Evolutionary conservation across 1,140 invertebrate species (phyloP).

Genomic region (Tyrophagus putrescentiae): DNA sequence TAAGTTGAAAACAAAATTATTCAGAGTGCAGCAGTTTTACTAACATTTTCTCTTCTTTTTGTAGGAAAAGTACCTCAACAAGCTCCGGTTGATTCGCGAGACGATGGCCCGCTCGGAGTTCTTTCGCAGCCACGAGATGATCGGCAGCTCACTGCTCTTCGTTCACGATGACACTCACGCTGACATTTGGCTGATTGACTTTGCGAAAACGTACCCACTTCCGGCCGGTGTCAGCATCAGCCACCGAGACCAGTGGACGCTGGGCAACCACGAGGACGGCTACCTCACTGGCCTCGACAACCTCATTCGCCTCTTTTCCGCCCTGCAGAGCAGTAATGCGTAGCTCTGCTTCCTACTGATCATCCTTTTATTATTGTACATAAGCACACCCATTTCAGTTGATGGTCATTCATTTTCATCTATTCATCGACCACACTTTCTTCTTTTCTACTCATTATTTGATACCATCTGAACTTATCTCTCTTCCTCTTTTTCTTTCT

Average conservation of each 20-base stretch:
- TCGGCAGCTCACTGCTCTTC: conserved; percentile 87
- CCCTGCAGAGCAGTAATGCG: too few relatives aligned
- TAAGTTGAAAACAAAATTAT: conserved; percentile 37
- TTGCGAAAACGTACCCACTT: conserved; percentile 80
- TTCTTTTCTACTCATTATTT: too few relatives aligned
- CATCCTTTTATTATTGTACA: too few relatives aligned
- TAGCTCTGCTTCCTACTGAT: too few relatives aligned
- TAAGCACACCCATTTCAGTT: too few relatives aligned
- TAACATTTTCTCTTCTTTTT: not conserved
- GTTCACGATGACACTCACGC: conserved; percentile 77
- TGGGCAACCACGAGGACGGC: conserved; percentile 95
- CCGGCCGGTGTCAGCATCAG: conserved; percentile 54
- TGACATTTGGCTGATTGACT: conserved; percentile 93
- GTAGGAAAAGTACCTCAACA: conserved; percentile 26
- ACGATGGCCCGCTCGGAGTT: conserved; percentile 33
- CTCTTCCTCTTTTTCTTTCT: too few relatives aligned
- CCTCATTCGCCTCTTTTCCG: conserved; percentile 39
- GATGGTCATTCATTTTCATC: too few relatives aligned
- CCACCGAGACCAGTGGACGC: conserved; percentile 70
- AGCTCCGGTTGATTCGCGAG: conserved; percentile 30
- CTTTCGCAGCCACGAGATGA: conserved; percentile 47
- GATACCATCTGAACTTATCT: too few relatives aligned
- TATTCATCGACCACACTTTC: too few relatives aligned
- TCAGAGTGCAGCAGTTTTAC: not conserved
- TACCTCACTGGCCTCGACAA: conserved; percentile 77